phyloP scores from a whole-genome alignment of 2,113 vertebrate species.

The Polypterus bichir region DNA sequence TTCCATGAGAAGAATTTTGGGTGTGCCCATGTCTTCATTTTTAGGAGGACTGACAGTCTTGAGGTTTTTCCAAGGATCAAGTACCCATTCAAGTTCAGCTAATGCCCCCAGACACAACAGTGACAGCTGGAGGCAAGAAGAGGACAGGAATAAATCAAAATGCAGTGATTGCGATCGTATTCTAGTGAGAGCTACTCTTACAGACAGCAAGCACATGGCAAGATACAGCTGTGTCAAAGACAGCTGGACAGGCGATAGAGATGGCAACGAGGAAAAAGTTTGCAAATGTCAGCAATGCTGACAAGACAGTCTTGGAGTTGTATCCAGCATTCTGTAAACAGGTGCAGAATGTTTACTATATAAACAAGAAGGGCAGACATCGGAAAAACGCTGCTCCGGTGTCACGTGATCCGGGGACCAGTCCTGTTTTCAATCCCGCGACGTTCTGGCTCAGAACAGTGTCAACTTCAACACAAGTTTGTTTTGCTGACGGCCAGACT shows the following conservation, averaged over 20 bases:
- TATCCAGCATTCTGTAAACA: slow-evolving; percentile 66
- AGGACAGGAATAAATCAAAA: slow-evolving; percentile 71
- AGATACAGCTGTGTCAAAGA: slow-evolving; percentile 58
- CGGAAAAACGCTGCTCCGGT: slow-evolving; percentile 41
- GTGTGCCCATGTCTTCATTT: slow-evolving; percentile 54
- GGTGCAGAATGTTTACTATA: slow-evolving; percentile 83
- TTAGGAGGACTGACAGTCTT: slow-evolving; percentile 59
- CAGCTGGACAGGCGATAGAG: slow-evolving; percentile 55
- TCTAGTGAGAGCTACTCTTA: slow-evolving; percentile 26
- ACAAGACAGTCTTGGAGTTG: slow-evolving; percentile 55
- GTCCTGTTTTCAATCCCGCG: slow-evolving; percentile 22
- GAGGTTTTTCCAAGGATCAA: slow-evolving; percentile 57
- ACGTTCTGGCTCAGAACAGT: slow-evolving; percentile 2
- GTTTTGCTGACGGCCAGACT: slow-evolving; percentile 22
- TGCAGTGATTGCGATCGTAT: slow-evolving; percentile 51
- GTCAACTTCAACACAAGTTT: slow-evolving; percentile 11
- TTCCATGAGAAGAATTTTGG: slow-evolving; percentile 30
- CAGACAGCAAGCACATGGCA: slow-evolving; percentile 38
- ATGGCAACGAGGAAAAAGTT: slow-evolving; percentile 39
- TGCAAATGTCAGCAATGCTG: slow-evolving; percentile 59
- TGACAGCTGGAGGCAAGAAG: slow-evolving; percentile 63
- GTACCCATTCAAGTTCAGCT: slow-evolving; percentile 45
- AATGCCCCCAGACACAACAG: slow-evolving; percentile 87
- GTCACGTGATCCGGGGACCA: slow-evolving; percentile 54
- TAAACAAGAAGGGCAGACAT: slow-evolving; percentile 54